A percentile compares a stretch with the other conserved stretches of the same genome.
Conservation (phyloP, 2,797 vertebrate genomes). For the Cyclopterus lumpus region DNA sequence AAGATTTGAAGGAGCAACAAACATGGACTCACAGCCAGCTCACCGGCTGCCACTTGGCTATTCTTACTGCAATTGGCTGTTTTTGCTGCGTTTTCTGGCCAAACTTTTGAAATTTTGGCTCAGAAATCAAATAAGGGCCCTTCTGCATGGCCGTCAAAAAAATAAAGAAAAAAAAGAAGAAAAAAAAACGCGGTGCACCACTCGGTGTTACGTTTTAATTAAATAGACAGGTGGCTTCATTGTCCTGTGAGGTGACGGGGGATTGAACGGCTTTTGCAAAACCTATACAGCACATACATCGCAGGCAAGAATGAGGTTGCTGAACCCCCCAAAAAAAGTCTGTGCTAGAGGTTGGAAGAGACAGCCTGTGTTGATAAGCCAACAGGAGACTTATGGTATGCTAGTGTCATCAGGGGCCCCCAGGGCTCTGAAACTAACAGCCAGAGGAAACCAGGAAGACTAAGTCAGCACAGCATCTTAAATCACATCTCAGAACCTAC, state of each 20-base stretch:
- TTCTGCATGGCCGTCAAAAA: constrained; percentile 30
- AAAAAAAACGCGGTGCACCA: background rate
- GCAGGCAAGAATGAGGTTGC: background rate
- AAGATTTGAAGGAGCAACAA: constrained; percentile 45
- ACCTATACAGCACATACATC: constrained; percentile 1
- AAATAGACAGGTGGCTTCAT: constrained; percentile 38
- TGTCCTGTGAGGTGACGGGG: constrained; percentile 17
- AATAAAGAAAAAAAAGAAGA: too few species aligned
- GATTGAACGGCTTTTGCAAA: background rate
- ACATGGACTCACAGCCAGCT: constrained; percentile 34
- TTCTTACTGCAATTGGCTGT: constrained; percentile 48
- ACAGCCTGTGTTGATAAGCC: constrained; percentile 33
- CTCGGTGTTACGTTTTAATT: constrained; percentile 24
- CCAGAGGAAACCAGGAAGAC: constrained; percentile 33
- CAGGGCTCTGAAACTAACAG: constrained; percentile 51
- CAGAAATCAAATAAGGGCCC: constrained; percentile 31
- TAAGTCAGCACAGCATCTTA: constrained; percentile 11
- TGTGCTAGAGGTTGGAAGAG: constrained; percentile 8
- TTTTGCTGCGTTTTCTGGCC: constrained; percentile 41
- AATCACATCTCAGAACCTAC: constrained; percentile 29
- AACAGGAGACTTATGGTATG: too few species aligned
- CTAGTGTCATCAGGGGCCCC: constrained; percentile 15
- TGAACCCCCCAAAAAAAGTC: background rate
- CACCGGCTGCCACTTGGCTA: constrained; percentile 29
- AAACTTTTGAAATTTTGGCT: constrained; percentile 44